Base-by-base conservation (phyloP, 2,797 vertebrate genomes). In the Myotis myotis region DNA sequence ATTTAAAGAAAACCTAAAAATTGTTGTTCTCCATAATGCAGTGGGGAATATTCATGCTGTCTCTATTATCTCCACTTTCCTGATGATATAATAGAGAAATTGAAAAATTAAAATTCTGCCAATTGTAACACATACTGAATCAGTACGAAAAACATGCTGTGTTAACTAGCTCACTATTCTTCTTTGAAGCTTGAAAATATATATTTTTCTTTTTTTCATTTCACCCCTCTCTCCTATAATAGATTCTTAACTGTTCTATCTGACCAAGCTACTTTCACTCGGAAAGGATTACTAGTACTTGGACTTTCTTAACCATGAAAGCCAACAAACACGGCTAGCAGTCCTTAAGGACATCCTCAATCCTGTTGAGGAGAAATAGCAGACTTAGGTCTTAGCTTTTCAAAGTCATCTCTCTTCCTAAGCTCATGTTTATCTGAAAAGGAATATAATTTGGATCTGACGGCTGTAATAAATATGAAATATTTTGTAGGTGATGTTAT, bases 371-470 rank as follows among this genome's bases (percentile, higher is more conserved):
- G 87, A 93, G 92, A 88, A 96, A 89, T 25, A 94, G 76, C 71
- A 92, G 36, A 94, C 74, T 96, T 95, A 55, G 36, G 66, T 72
- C n/a, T 76, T 93, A 83, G 68, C 36, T 41, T 90, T 96, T 94
- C 33, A 74, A 79, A 88, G 41, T 76, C 33, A 72, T 83, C 94
- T 94, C n/a, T 93, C 36, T 96, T 86, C 57, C 88, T 76, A 49
- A 96, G 74, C 89, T 95, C 64, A 83, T 83, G 79, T 93, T 96
- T 94, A 87, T 80, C 78, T 80, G 64, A 83, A 94, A 96, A 88
- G 86, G 71, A 92, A 84, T 78, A 71, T 1, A 17, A 30, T 79
- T 80, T 92, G 25, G 72, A 17, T 16, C 49, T 94, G 36, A 84
- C 71, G 82, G 20, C 62, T 79, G 19, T 44, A 51, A 90, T 94